phyloP scores from a whole-genome alignment of 2,797 vertebrate species.

The Amblyopsis hoosieri region DNA sequence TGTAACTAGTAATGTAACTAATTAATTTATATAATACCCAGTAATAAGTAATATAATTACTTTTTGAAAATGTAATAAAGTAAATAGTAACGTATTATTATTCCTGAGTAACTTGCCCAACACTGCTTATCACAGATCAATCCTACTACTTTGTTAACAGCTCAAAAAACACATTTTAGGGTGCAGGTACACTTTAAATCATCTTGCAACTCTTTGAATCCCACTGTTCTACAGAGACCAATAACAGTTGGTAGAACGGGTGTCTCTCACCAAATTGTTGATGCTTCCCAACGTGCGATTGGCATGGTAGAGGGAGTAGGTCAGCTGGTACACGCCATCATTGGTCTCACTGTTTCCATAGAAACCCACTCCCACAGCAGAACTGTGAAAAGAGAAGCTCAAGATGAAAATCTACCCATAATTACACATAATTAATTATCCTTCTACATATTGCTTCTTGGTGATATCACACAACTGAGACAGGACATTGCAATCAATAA shows the following conservation, averaged over 20 bases:
- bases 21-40: too few species aligned
- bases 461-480: constrained; percentile 14
- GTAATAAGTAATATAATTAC: too few species aligned
- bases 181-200: too few species aligned
- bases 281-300: constrained; percentile 90
- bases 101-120: too few species aligned
- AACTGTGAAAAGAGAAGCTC: constrained; percentile 69
- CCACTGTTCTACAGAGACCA: not conserved
- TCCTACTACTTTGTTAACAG: too few species aligned
- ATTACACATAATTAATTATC: constrained; percentile 21
- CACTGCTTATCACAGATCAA: too few species aligned
- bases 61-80: too few species aligned
- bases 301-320: constrained; percentile 89
- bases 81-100: too few species aligned
- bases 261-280: constrained; percentile 84
- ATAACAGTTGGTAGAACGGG: not conserved
- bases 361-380: constrained; percentile 92
- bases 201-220: not conserved
- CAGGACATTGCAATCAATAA: constrained; percentile 5
- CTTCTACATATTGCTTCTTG: not conserved
- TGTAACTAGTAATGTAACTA: too few species aligned
- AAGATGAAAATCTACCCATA: constrained; percentile 20
- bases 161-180: too few species aligned
- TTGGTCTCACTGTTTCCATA: constrained; percentile 98
- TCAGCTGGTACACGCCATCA: constrained; percentile 92